Base-by-base conservation (phyloP, 2,797 vertebrate genomes). In the Cheirogaleus major region DNA sequence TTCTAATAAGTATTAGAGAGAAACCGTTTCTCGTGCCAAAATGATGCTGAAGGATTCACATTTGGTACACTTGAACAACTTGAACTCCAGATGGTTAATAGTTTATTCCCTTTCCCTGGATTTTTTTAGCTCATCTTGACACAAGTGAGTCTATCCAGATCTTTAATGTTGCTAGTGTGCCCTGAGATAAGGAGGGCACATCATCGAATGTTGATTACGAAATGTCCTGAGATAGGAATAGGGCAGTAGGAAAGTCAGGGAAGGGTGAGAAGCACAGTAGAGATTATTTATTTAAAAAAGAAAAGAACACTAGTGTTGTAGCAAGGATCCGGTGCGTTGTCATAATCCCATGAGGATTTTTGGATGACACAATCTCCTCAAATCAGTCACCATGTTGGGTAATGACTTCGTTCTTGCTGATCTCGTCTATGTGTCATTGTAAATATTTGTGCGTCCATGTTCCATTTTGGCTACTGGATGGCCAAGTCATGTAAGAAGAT, bases 261-360 rank as follows among this genome's bases (percentile, higher is more conserved):
- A 98, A 96, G 95, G 95, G 93, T 97, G 91, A 98, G 95, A 98
- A 98, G 98, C 98, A 98, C 98, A 98, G 98, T 97, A 97, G 97
- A 97, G 92, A 96, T 95, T 98, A 97, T 98, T 98, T 97, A 98
- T 98, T 98, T 97, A 97, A 97, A 85, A 96, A 98, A 98, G 92
- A 90, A 27, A 93, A 96, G 89, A 95, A 89, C 91, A 43, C 96
- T 95, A 94, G 83, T 96, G 88, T 95, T 91, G 63, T 96, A 93
- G 50, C 72, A 91, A 96, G 92, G 95, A 95, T 95, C 95, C 69
- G 30, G 93, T 92, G 69, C 59, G 48, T 97, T 89, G 97, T 95
- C 95, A 93, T 96, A 91, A 95, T 97, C 96, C 94, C 55, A 63
- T 79, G 76, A 97, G 75, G 96, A 93, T 81, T 96, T 93, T 93